Base-by-base conservation (phyloP, 1,140 invertebrate genomes). In the Fopius arisanus region DNA sequence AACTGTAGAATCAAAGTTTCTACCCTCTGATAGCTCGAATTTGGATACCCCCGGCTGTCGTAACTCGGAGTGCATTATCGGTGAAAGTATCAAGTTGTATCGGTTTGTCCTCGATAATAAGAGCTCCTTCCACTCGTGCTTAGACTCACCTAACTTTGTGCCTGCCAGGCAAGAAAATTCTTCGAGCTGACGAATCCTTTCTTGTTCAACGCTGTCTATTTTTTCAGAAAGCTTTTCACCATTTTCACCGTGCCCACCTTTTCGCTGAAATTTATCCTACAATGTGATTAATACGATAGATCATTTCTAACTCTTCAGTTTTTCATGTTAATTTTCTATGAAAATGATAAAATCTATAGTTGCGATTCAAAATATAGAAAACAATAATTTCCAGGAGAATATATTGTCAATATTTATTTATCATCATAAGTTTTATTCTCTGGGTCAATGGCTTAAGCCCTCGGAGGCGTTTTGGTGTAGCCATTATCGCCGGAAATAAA, bases 1-100 rank as follows among this genome's bases (percentile, higher is more conserved):
- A 29, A 72, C 40, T 66, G 40, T 21, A 54, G 28, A 67, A 73
- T 67, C 63, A 43, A 73, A 73, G 71, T 73, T 73, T 73, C 71
- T 41, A 37, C 41, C 67, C 9, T 33, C 37, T 48, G 62, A 67
- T 67, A 59, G 31, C 16, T 31, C 51, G 71, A 67, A 73, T 73
- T 73, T 73, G 71, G 71, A 67, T 73, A 73, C 71, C 71, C 67
- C 71, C 43, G 71, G 71, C 71, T 59, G 71, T 67, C 65, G 65
- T 73, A 73, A 73, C 71, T 73, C 28, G 28, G 23, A 73, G 71
- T 73, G 71, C 71, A 73, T 73, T 73, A 73, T 73, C 71, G 65
- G 40, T 33, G 48, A 40, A 54, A 67, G 71, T 73, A 73, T 73
- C 71, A 73, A 73, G 65, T 73, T 73, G 63, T 73, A 73, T 73